phyloP scores from a whole-genome alignment of 2,797 vertebrate species.

The Trachops cirrhosus region DNA sequence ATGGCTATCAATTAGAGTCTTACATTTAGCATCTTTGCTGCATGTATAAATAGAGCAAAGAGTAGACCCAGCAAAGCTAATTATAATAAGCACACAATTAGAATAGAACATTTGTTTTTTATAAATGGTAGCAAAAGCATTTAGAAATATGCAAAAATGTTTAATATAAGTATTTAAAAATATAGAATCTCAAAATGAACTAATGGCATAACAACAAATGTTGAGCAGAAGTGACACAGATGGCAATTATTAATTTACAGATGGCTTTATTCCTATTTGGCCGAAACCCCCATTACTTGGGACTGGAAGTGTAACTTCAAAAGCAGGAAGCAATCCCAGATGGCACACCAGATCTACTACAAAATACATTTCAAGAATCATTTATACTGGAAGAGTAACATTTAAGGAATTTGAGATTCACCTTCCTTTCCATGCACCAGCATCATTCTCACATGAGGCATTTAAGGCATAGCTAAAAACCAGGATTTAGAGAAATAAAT shows the following conservation, averaged over 20 bases:
- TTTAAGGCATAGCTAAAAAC: conserved; percentile 74
- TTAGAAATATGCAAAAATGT: conserved; percentile 29
- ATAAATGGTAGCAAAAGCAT: background rate
- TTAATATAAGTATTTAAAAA: conserved; percentile 51
- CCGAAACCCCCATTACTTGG: conserved; percentile 80
- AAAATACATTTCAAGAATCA: conserved; percentile 80
- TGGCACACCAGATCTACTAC: conserved; percentile 71
- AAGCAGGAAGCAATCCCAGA: conserved; percentile 80
- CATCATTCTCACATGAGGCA: conserved; percentile 55
- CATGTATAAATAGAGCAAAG: background rate
- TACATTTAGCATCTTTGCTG: conserved; percentile 11
- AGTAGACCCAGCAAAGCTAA: background rate
- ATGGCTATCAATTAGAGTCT: background rate
- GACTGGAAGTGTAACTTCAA: conserved; percentile 76
- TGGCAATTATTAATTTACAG: conserved; percentile 82
- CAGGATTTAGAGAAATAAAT: conserved; percentile 65
- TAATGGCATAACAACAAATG: conserved; percentile 57
- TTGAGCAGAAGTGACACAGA: conserved; percentile 75
- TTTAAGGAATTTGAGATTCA: conserved; percentile 77
- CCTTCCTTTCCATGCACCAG: conserved; percentile 52
- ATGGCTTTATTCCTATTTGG: conserved; percentile 78
- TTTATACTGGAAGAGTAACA: conserved; percentile 74
- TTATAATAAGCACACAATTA: background rate
- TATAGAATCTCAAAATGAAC: conserved; percentile 58
- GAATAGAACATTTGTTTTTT: conserved; percentile 4